Evolutionary conservation across 2,797 vertebrate species (phyloP).

Genomic region (Silurus lanzhouensis): DNA sequence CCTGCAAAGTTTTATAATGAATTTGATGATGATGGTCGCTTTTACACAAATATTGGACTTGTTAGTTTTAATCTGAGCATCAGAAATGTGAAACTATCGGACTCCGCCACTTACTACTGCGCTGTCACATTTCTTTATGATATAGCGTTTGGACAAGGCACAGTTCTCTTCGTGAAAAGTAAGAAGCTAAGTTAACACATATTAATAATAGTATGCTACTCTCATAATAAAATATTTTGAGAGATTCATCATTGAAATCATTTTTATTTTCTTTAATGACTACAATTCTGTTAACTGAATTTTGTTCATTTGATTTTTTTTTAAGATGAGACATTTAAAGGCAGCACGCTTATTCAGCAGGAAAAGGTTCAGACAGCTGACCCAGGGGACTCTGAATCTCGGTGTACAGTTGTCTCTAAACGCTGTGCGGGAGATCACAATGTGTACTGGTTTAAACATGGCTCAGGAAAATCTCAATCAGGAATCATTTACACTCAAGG

Average conservation of each 20-base stretch:
- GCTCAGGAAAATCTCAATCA: conserved; percentile 31
- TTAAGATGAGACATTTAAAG: conserved; percentile 3
- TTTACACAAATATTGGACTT: background rate
- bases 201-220: background rate
- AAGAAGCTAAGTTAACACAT: background rate
- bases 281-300: background rate
- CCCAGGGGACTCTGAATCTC: conserved; percentile 47
- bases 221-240: background rate
- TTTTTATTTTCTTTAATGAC: too few relatives aligned
- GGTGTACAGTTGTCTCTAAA: conserved; percentile 55
- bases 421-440: conserved; percentile 49
- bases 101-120: conserved; percentile 39
- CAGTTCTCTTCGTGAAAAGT: conserved; percentile 32
- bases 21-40: conserved; percentile 24
- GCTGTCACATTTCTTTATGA: conserved; percentile 36
- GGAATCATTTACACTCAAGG: conserved; percentile 54
- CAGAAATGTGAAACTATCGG: background rate
- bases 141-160: conserved; percentile 35
- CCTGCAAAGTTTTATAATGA: background rate
- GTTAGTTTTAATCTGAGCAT: conserved; percentile 34
- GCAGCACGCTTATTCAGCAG: background rate
- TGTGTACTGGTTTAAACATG: conserved; percentile 64
- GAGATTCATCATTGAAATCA: background rate
- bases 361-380: conserved; percentile 37
- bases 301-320: background rate